Conservation (phyloP, 2,113 vertebrate genomes). For the Aphyosemion australe region DNA sequence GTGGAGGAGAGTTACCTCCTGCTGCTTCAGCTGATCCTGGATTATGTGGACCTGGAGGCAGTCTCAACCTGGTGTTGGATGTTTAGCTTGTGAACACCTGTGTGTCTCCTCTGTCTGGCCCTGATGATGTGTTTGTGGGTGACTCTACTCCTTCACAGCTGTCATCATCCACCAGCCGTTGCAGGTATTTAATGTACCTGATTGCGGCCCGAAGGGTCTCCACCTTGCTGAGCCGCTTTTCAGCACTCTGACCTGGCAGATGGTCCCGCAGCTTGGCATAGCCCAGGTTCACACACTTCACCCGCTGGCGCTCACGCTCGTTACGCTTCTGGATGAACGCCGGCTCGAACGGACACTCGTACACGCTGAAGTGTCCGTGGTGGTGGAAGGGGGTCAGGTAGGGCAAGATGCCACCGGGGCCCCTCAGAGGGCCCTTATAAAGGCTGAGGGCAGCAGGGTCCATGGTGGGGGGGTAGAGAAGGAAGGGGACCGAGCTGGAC, state of each 20-base stretch:
- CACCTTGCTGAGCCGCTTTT: constrained; percentile 86
- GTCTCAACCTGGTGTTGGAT: background rate
- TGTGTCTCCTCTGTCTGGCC: constrained; percentile 42
- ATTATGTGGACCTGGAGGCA: background rate
- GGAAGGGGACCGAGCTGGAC: constrained; percentile 66
- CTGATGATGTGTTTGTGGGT: constrained; percentile 37
- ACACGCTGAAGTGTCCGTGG: constrained; percentile 76
- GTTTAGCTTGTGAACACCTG: constrained; percentile 4
- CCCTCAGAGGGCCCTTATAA: constrained; percentile 70
- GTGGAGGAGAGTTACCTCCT: no score
- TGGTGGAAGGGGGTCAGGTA: constrained; percentile 79
- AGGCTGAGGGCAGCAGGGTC: constrained; percentile 54
- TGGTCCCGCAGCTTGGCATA: constrained; percentile 84
- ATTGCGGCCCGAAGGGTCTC: constrained; percentile 86
- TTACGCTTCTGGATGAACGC: constrained; percentile 88
- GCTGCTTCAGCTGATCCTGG: no score
- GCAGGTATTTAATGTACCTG: constrained; percentile 85
- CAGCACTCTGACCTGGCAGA: constrained; percentile 75
- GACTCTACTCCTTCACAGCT: constrained; percentile 31
- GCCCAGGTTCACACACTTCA: constrained; percentile 86
- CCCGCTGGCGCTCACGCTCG: constrained; percentile 85
- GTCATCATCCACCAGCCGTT: constrained; percentile 75
- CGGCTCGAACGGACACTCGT: constrained; percentile 83
- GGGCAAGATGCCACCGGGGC: constrained; percentile 64
- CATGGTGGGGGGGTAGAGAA: constrained; percentile 69